These are phyloP conservation scores for Phyto melanocephala DNA, from an alignment of 2,888 invertebrate genomes.

Conservation along the genomic window DNA sequence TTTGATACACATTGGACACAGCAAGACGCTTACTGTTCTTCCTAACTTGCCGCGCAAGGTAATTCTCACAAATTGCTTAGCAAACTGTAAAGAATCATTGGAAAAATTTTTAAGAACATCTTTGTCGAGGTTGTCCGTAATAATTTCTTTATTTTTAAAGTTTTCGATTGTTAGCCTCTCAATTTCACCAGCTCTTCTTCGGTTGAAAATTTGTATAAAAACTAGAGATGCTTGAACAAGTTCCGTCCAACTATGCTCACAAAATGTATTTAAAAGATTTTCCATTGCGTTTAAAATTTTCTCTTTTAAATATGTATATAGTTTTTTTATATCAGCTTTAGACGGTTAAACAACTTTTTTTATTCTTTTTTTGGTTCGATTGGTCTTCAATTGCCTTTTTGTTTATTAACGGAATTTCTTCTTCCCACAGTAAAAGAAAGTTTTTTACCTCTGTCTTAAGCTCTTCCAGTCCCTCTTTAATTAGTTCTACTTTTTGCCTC, in stretches of 20 bases:
- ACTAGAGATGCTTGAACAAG: background rate
- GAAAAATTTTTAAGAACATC: background rate
- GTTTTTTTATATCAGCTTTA: slow-evolving; percentile 15
- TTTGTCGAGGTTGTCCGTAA: slow-evolving; percentile 10
- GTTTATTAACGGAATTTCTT: slow-evolving; percentile 28
- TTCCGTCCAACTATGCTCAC: background rate
- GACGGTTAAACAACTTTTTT: slow-evolving; percentile 20
- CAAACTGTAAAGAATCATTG: slow-evolving; percentile 4
- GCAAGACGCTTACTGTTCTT: slow-evolving; percentile 20
- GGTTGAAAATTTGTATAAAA: slow-evolving; percentile 36
- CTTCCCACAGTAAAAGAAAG: slow-evolving; percentile 20
- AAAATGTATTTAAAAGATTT: background rate
- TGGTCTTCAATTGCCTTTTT: slow-evolving; percentile 27
- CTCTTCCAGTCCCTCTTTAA: background rate
- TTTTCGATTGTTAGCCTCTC: slow-evolving; percentile 24
- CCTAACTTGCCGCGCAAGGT: slow-evolving; percentile 23
- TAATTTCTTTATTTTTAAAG: slow-evolving; percentile 8
- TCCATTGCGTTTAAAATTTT: background rate
- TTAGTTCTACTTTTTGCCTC: background rate
- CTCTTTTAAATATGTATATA: slow-evolving; percentile 7
- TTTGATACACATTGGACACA: background rate
- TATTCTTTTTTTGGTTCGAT: background rate
- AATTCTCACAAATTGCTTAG: background rate
- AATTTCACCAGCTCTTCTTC: slow-evolving; percentile 34
- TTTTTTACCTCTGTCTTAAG: background rate